phyloP scores from a whole-genome alignment of 2,888 invertebrate genomes.

The Xiphydria camelus region DNA sequence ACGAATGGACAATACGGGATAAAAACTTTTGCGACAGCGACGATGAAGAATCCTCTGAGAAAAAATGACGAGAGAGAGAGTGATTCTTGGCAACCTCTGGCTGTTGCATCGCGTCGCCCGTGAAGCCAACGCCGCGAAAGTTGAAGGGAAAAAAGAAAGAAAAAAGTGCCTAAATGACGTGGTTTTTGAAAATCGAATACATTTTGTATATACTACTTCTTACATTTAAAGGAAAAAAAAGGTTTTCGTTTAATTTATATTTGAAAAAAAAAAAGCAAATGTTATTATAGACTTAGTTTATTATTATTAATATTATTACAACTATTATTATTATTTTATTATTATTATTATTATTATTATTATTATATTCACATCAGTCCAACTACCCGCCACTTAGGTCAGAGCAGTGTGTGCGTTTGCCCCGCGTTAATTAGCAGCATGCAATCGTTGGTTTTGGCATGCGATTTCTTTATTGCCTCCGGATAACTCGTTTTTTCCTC shows the following conservation, averaged over 20 bases:
- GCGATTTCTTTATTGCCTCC: no score
- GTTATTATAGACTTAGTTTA: conserved; percentile 49
- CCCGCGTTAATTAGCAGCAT: no score
- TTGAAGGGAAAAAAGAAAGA: neutral
- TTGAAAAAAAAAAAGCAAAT: conserved; percentile 44
- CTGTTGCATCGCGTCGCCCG: conserved; percentile 2
- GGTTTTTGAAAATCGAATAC: conserved; percentile 47
- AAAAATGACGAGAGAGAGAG: no score
- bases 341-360: conserved; percentile 26
- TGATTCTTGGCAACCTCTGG: no score
- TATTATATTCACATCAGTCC: conserved; percentile 17
- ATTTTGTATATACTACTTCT: conserved; percentile 44
- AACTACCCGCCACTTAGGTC: neutral
- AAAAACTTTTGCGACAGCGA: no score
- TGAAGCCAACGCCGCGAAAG: neutral
- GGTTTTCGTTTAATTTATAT: conserved; percentile 52
- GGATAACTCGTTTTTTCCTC: no score
- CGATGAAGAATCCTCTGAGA: no score
- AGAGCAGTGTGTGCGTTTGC: neutral
- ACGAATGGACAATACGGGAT: no score
- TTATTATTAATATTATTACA: conserved; percentile 37
- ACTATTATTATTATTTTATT: conserved; percentile 30
- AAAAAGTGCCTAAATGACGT: conserved; percentile 41
- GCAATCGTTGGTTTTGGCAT: no score
- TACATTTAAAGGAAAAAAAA: conserved; percentile 28